phyloP scores from a whole-genome alignment of 2,888 invertebrate species.

The Criorhina ranunculi region DNA sequence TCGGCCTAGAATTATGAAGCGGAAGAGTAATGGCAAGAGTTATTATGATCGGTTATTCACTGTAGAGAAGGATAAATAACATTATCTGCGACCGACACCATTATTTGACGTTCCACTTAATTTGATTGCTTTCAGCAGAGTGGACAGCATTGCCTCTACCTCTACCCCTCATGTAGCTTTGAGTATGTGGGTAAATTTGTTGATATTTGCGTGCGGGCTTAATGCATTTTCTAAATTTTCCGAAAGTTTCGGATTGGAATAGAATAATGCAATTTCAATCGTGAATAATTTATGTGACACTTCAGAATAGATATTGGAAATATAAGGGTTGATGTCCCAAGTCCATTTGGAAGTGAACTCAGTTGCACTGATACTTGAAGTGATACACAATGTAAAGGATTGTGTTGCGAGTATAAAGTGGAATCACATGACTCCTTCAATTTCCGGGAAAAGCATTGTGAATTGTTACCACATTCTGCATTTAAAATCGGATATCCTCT shows the following conservation, averaged over 20 bases:
- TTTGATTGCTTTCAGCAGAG: constrained; percentile 45
- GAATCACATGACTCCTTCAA: background rate
- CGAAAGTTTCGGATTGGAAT: background rate
- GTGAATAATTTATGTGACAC: background rate
- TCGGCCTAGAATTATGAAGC: constrained; percentile 3
- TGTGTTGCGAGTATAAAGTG: too few relatives aligned
- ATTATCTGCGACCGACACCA: constrained; percentile 41
- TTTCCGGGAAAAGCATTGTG: background rate
- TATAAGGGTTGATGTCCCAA: background rate
- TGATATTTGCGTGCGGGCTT: constrained; percentile 4
- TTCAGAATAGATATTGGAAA: background rate
- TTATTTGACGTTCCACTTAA: constrained; percentile 50
- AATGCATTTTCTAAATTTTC: constrained; percentile 2
- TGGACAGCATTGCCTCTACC: background rate
- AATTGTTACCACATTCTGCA: background rate
- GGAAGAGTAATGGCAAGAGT: constrained; percentile 34
- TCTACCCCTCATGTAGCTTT: background rate
- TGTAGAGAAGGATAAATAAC: constrained; percentile 7
- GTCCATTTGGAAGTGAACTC: too few relatives aligned
- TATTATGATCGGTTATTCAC: constrained; percentile 53
- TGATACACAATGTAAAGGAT: background rate
- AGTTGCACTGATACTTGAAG: too few relatives aligned
- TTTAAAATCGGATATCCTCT: constrained; percentile 7
- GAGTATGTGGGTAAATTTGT: background rate
- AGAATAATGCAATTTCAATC: background rate